phyloP scores from a whole-genome alignment of 2,888 invertebrate genomes.

The Linnaemya vulpina region DNA sequence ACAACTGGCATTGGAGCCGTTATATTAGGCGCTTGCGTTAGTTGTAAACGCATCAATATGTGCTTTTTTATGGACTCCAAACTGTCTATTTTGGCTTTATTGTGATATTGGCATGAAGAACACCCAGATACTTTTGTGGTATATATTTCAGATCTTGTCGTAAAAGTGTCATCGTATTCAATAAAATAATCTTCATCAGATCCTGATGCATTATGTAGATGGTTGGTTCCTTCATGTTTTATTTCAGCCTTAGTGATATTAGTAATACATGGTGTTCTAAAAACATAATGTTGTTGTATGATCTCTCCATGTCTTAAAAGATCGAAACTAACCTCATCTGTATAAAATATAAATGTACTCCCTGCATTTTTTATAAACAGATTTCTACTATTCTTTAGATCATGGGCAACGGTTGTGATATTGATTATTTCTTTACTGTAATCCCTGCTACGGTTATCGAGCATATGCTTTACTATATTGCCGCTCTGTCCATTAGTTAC shows the following conservation, averaged over 20 bases:
- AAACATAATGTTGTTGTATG: conserved; percentile 72
- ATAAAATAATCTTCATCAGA: conserved; percentile 56
- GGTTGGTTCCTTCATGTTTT: not conserved
- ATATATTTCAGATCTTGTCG: not conserved
- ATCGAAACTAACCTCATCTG: conserved; percentile 51
- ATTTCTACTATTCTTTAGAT: not conserved
- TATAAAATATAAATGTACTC: conserved; percentile 51
- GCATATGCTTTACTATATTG: not conserved
- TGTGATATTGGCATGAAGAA: conserved; percentile 85
- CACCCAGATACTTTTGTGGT: conserved; percentile 77
- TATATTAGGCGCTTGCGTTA: conserved; percentile 86
- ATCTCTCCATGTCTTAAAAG: conserved; percentile 75
- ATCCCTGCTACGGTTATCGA: conserved; percentile 21
- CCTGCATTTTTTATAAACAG: conserved; percentile 16
- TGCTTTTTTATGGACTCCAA: conserved; percentile 87
- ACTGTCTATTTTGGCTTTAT: conserved; percentile 85
- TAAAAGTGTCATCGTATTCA: conserved; percentile 34
- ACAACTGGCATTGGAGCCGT: conserved; percentile 85
- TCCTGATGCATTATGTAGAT: not conserved
- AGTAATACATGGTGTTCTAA: conserved; percentile 1
- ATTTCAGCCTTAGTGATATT: not conserved
- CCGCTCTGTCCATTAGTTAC: not conserved
- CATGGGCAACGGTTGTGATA: not conserved
- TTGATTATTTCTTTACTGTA: conserved; percentile 34
- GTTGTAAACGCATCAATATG: conserved; percentile 86